Evolutionary conservation across 2,113 vertebrate species (phyloP), one percentile per base, ranked within the genome.

Genomic region (Pseudorasbora parva): DNA sequence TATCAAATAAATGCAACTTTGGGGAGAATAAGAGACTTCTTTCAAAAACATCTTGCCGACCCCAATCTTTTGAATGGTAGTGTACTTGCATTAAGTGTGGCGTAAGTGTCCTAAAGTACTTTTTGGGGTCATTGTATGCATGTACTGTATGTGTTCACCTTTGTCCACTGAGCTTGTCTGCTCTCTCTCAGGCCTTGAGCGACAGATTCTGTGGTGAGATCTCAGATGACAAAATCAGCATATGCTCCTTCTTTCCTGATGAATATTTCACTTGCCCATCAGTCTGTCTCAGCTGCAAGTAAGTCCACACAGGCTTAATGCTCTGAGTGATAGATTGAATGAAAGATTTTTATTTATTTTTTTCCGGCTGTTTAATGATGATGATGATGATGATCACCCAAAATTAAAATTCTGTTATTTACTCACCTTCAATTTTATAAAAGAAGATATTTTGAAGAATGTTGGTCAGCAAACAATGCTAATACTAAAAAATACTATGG

Each of bases 211-310:
- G 94, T 82, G 94, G 94, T 6, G 93, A 95, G 64, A 93, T 96
- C 49, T 91, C 91, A 0, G 94, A 95, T 11, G 92, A 93, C 12
- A 93, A 92, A 86, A 86, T 94, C 79, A 90, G 86, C 49, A 84
- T 93, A 51, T 90, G 90, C 88, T 95, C 93, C 59, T 95, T 95
- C 88, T 96, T 96, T 86, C 95, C 94, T 5, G 95, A 96, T 8
- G 95, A 96, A 88, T 95, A 96, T 88, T 96, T 96, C 88, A 96
- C 94, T 85, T 96, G 95, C 87, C 94, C 95, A 0, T 92, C 93
- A 17, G 89, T 92, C 66, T 96, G 95, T 82, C 93, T 95, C 72
- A 95, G 95, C 90, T 96, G 95, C 93, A 94, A 91, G 95, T 95
- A 91, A 90, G 92, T 83, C 43, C 25, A 23, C 68, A 23, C 12